Percentiles rank a stretch among this genome's conserved stretches.
These are phyloP conservation scores for Poeciliopsis prolifica DNA, from an alignment of 2,113 vertebrate genomes.

Conservation along the genomic window DNA sequence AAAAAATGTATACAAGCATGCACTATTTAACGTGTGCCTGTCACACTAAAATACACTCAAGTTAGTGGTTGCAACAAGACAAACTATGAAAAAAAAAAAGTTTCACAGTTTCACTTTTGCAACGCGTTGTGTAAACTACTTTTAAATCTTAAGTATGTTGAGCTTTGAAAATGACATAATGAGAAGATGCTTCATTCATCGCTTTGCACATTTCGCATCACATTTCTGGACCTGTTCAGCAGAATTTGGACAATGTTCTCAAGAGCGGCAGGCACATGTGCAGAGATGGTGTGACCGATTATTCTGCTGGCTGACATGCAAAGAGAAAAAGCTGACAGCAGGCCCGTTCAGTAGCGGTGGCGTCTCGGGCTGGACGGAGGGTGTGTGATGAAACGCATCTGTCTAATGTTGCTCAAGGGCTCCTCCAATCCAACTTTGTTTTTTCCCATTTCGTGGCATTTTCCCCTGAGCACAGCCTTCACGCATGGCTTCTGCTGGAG, in stretches of 20 bases:
- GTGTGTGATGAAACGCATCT: not conserved
- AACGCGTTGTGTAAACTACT: not conserved
- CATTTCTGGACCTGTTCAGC: not conserved
- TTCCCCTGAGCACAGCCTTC: not conserved
- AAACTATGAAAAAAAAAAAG: not conserved
- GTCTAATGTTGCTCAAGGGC: not conserved
- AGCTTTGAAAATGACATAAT: not conserved
- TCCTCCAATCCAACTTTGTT: slow-evolving; percentile 2
- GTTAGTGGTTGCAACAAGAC: not conserved
- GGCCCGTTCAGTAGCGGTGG: not conserved
- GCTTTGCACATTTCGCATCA: no score
- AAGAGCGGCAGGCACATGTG: not conserved
- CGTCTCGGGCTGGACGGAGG: slow-evolving; percentile 7
- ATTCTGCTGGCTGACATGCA: slow-evolving; percentile 6
- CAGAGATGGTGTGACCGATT: slow-evolving; percentile 6
- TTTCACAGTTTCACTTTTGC: not conserved
- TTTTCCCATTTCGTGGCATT: not conserved
- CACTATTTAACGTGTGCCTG: no score
- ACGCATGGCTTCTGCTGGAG: slow-evolving; percentile 5
- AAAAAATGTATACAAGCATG: no score
- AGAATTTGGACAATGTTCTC: slow-evolving; percentile 10
- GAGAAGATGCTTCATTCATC: no score
- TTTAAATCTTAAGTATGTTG: not conserved
- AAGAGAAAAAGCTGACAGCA: slow-evolving; percentile 12
- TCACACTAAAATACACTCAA: not conserved